Percentiles rank a stretch among this genome's conserved stretches.
phyloP scores from a whole-genome alignment of 1,140 invertebrate species.

The Sitodiplosis mosellana region DNA sequence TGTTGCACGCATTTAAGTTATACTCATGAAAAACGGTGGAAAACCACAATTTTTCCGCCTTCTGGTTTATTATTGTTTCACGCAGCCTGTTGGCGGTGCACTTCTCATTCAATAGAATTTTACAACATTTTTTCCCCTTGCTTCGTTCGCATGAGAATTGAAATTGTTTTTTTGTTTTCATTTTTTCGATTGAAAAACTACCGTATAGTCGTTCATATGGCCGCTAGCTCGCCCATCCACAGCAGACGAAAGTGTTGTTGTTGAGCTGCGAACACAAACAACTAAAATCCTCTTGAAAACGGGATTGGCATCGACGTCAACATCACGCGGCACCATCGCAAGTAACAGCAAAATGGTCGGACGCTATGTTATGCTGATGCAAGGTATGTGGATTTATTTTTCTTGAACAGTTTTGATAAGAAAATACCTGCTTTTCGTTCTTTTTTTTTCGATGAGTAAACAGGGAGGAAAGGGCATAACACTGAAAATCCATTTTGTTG shows the following conservation, averaged over 20 bases:
- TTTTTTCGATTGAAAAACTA: not conserved
- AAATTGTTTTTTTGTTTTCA: constrained; percentile 4
- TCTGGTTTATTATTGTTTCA: no score
- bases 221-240: constrained; percentile 43
- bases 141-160: not conserved
- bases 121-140: not conserved
- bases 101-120: not conserved
- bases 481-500: no score
- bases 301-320: constrained; percentile 5
- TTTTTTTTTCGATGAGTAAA: no score
- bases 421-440: no score
- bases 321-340: constrained; percentile 8
- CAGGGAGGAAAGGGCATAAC: no score
- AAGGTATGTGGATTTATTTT: constrained; percentile 9
- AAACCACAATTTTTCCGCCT: no score
- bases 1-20: not conserved
- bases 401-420: no score
- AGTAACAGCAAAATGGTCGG: constrained; percentile 12
- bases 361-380: constrained; percentile 11
- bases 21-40: no score
- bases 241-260: constrained; percentile 44
- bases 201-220: constrained; percentile 55
- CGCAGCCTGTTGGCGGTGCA: no score
- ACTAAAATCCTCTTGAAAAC: constrained; percentile 11
- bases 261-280: constrained; percentile 43